These are phyloP conservation scores for Rhabdomys pumilio DNA, from an alignment of 2,797 vertebrate species.

Conservation along the genomic window DNA sequence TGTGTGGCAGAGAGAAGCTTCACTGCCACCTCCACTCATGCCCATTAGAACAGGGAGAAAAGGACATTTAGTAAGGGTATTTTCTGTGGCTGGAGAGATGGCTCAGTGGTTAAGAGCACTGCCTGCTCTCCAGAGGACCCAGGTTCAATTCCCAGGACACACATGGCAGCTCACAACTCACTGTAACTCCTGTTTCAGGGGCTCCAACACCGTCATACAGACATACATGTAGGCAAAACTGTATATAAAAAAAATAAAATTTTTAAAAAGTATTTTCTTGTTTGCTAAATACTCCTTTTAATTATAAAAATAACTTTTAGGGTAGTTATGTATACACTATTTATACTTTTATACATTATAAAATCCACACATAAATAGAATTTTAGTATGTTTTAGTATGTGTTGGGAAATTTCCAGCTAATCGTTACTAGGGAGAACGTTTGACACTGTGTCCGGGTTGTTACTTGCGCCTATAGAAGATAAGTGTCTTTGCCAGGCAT, in stretches of 20 bases:
- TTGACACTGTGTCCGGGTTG: slow-evolving; percentile 30
- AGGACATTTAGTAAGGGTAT: slow-evolving; percentile 8
- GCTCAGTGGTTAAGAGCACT: background rate
- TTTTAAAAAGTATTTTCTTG: slow-evolving; percentile 37
- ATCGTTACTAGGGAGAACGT: slow-evolving; percentile 22
- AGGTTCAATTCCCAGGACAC: background rate
- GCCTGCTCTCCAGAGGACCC: background rate
- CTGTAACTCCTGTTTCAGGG: background rate
- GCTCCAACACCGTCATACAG: background rate
- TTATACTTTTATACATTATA: background rate
- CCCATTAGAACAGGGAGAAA: background rate
- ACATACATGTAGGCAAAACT: background rate
- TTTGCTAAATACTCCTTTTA: slow-evolving; percentile 40
- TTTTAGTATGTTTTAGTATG: slow-evolving; percentile 61
- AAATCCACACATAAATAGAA: background rate
- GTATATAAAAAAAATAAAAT: background rate
- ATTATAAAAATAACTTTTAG: slow-evolving; percentile 38
- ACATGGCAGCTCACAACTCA: background rate
- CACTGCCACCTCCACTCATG: background rate
- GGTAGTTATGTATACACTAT: background rate
- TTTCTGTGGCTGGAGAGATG: slow-evolving; percentile 29
- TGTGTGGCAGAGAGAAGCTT: slow-evolving; percentile 33
- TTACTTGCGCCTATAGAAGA: slow-evolving; percentile 42
- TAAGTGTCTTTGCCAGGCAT: background rate
- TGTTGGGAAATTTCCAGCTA: slow-evolving; percentile 57